Percentiles rank a stretch among this genome's conserved stretches.
Evolutionary conservation across 1,140 invertebrate genomes (phyloP).

Genomic region (Samia ricini): DNA sequence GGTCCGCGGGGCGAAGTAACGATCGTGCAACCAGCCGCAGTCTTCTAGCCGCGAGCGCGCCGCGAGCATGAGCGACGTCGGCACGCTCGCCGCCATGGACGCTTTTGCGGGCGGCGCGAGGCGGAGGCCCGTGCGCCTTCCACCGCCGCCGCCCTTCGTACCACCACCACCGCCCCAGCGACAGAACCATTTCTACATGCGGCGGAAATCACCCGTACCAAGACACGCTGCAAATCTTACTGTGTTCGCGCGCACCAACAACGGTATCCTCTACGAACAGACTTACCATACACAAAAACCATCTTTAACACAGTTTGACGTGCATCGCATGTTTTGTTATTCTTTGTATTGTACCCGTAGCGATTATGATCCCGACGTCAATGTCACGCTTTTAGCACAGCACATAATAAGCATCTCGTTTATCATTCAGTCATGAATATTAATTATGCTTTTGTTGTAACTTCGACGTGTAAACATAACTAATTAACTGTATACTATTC

Average conservation of each 20-base stretch:
- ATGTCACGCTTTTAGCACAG: slow-evolving; percentile 39
- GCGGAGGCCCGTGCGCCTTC: slow-evolving; percentile 63
- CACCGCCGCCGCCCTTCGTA: slow-evolving; percentile 72
- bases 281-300: slow-evolving; percentile 11
- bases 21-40: slow-evolving; percentile 79
- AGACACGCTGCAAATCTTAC: slow-evolving; percentile 62
- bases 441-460: neutral
- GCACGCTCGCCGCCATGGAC: slow-evolving; percentile 73
- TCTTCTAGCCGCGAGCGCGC: slow-evolving; percentile 74
- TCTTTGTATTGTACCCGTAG: slow-evolving; percentile 8
- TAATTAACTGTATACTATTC: neutral
- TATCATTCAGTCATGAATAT: neutral
- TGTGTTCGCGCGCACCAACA: slow-evolving; percentile 64
- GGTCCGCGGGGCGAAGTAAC: slow-evolving; percentile 56
- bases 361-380: slow-evolving; percentile 40
- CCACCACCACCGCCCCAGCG: slow-evolving; percentile 71
- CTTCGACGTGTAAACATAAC: neutral
- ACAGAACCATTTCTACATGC: slow-evolving; percentile 71
- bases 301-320: slow-evolving; percentile 17
- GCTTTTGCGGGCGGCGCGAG: slow-evolving; percentile 76
- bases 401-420: slow-evolving; percentile 17
- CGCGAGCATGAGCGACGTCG: slow-evolving; percentile 73
- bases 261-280: slow-evolving; percentile 50
- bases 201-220: slow-evolving; percentile 69
- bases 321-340: neutral